Base-by-base conservation (phyloP, 2,113 vertebrate genomes). In the Gavia stellata region DNA sequence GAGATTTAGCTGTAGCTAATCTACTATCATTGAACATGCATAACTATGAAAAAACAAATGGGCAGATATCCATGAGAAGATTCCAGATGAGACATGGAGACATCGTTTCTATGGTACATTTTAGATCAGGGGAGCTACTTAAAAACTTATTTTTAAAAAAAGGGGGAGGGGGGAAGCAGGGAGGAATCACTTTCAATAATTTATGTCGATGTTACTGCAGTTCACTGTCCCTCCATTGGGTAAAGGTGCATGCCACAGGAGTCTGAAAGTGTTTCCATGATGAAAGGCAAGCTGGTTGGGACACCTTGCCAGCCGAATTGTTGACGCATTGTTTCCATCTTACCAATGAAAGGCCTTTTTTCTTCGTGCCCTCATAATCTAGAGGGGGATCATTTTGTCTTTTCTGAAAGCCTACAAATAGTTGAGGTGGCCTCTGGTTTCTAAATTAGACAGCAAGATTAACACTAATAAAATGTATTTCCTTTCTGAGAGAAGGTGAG, bases 281-380 rank as follows among this genome's bases (percentile, higher is more conserved):
- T 96, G 95, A 94, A 95, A 96, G 59, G 58, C 14, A 74, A 88
- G 70, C 73, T 86, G 56, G 21, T 56, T 91, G 50, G 81, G 53
- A 68, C 53, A 47, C 81, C 92, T 96, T 81, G 73, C 82, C 81
- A 92, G 44, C 44, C 63, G n/a, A 80, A 95, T 94, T 80, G 81
- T 40, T 92, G 72, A 33, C 52, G 33, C 81, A 90, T 96, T 98
- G 96, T 98, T 88, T 93, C 91, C 87, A 95, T 87, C 65, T 97
- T 83, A 90, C 95, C 68, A 58, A 17, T 82, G 66, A 63, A 91
- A 95, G 44, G 33, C 26, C 59, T 89, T 80, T 91, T 71, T 75
- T 21, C 81, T 92, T 73, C 8, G 0, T 97, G 81, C 77, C 26
- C 33, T 58, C 61, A 7, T 86, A 92, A 55, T 81, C 88, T 87